A percentile compares a stretch with the other conserved stretches of the same genome.
phyloP scores from a whole-genome alignment of 2,888 invertebrate genomes.

The Lypha dubia region DNA sequence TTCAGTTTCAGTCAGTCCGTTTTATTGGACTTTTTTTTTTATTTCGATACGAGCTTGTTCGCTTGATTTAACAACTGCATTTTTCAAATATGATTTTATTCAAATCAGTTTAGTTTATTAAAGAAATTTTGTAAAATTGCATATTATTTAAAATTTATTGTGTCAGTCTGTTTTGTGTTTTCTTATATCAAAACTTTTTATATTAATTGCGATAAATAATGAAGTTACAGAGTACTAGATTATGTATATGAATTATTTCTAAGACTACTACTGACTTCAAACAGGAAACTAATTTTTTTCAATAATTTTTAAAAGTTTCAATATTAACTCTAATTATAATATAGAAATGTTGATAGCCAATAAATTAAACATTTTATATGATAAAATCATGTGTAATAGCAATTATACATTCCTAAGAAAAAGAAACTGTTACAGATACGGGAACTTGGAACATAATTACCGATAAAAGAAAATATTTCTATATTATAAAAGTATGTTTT shows the following conservation, averaged over 20 bases:
- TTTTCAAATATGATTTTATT: conserved; percentile 24
- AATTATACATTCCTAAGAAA: conserved; percentile 44
- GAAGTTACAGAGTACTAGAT: neutral
- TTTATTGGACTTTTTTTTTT: conserved; percentile 36
- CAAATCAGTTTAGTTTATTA: conserved; percentile 11
- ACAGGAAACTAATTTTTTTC: conserved; percentile 52
- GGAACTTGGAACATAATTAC: neutral
- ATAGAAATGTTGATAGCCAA: neutral
- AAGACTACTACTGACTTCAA: neutral
- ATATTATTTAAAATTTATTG: conserved; percentile 42
- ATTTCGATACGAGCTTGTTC: neutral
- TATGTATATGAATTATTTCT: neutral
- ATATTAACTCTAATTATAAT: conserved; percentile 12
- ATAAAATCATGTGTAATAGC: neutral
- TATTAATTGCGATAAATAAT: conserved; percentile 1
- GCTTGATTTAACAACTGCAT: conserved; percentile 52
- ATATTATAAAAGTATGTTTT: neutral
- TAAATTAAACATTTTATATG: conserved; percentile 8
- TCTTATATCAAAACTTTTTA: conserved; percentile 18
- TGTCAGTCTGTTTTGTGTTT: conserved; percentile 10
- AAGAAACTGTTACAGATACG: neutral
- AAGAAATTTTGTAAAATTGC: conserved; percentile 5
- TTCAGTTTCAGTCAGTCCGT: conserved; percentile 33
- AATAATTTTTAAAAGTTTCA: neutral
- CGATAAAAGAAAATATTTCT: neutral